Conservation (phyloP, 2,797 vertebrate genomes). For the Pempheris klunzingeri region DNA sequence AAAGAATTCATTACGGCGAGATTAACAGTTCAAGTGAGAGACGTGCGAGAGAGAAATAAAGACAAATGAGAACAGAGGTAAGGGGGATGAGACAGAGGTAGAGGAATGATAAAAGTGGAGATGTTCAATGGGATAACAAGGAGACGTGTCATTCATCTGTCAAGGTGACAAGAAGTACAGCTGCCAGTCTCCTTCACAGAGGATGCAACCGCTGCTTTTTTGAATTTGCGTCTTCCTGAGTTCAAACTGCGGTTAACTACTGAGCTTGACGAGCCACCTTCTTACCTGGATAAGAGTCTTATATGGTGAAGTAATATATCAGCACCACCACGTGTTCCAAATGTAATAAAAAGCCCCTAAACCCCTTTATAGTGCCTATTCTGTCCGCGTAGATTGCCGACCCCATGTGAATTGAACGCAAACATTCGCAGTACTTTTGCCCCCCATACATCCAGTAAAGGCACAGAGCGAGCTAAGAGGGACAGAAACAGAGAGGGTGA, state of each 20-base stretch:
- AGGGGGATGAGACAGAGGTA: conserved; percentile 41
- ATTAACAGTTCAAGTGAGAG: conserved; percentile 48
- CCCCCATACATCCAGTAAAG: background rate
- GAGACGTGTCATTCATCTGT: conserved; percentile 66
- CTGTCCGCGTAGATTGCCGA: background rate
- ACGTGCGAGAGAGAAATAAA: conserved; percentile 47
- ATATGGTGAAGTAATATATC: conserved; percentile 11
- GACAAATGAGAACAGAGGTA: conserved; percentile 57
- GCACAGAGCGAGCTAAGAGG: background rate
- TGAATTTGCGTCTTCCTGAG: conserved; percentile 55
- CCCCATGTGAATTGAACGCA: background rate
- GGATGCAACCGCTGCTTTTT: conserved; percentile 50
- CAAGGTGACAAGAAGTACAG: conserved; percentile 74
- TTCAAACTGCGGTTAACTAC: conserved; percentile 65
- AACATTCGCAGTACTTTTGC: background rate
- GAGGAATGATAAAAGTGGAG: conserved; percentile 56
- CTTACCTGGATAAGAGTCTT: conserved; percentile 20
- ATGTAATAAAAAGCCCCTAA: background rate
- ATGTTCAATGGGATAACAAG: conserved; percentile 64
- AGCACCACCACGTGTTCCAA: conserved; percentile 9
- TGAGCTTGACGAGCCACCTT: conserved; percentile 22
- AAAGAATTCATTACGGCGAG: conserved; percentile 53
- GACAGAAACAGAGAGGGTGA: background rate
- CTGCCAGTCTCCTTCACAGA: conserved; percentile 55
- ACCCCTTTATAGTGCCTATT: background rate